phyloP scores from a whole-genome alignment of 2,113 vertebrate genomes.

The Mastomys coucha region DNA sequence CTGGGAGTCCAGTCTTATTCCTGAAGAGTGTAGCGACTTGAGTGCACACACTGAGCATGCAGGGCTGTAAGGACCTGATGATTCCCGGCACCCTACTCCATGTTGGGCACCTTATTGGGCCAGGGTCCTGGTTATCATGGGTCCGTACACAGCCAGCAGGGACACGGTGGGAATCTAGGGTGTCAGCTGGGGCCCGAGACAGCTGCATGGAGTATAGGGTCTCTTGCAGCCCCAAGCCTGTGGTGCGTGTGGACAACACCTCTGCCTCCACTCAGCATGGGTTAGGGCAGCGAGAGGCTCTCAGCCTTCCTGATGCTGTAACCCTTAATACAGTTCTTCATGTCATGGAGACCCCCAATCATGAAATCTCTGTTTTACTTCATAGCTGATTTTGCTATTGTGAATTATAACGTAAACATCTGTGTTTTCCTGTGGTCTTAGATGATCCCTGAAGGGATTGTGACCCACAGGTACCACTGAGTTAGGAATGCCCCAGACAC shows the following conservation, averaged over 20 bases:
- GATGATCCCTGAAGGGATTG: not conserved
- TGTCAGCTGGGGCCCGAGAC: not conserved
- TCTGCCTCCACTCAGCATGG: not conserved
- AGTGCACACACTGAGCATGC: too few relatives aligned
- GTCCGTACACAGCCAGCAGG: not conserved
- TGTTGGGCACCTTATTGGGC: not conserved
- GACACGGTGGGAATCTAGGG: not conserved
- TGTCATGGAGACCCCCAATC: not conserved
- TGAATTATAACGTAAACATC: not conserved
- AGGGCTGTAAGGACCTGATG: not conserved
- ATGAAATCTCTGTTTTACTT: not conserved
- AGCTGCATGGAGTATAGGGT: not conserved
- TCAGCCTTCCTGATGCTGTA: not conserved
- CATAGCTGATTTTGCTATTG: not conserved
- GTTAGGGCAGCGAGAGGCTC: not conserved
- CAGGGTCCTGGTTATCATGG: not conserved
- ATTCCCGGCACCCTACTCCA: too few relatives aligned
- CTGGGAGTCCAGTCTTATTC: not conserved
- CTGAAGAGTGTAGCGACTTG: not conserved
- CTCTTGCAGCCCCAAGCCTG: not conserved
- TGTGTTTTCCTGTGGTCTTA: not conserved
- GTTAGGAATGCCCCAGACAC: not conserved
- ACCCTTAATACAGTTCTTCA: not conserved
- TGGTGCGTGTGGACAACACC: not conserved
- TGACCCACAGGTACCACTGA: not conserved